These are phyloP conservation scores for Phoenoteleia sp. DNA, from an alignment of 2,888 invertebrate genomes.

Conservation along the genomic window DNA sequence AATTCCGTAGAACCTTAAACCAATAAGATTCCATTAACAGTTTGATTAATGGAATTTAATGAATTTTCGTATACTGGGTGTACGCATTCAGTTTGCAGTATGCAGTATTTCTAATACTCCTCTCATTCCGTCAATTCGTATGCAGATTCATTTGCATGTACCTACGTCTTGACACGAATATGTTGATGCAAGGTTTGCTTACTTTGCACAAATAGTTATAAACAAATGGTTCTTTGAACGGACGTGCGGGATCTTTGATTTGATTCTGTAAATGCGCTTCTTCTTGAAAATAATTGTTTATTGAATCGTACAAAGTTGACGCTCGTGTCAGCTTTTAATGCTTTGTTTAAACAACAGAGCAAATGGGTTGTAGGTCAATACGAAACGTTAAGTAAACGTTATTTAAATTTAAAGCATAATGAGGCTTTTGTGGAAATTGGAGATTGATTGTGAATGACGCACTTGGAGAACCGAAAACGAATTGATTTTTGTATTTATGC, in stretches of 20 bases:
- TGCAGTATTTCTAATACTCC: constrained; percentile 41
- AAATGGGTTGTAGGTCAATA: background rate
- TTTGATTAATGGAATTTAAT: no score
- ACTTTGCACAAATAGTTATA: constrained; percentile 50
- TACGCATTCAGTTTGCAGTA: constrained; percentile 16
- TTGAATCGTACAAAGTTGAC: background rate
- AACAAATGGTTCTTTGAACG: constrained; percentile 48
- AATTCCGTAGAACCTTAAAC: no score
- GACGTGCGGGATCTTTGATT: constrained; percentile 12
- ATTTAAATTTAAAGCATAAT: constrained; percentile 1
- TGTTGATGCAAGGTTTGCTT: constrained; percentile 29
- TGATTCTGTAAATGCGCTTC: background rate
- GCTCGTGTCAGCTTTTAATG: background rate
- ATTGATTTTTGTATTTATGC: no score
- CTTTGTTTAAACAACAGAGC: background rate
- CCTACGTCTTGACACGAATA: constrained; percentile 55
- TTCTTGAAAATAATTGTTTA: constrained; percentile 34
- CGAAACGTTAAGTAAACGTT: background rate
- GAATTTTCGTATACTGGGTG: no score
- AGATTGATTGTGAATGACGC: no score
- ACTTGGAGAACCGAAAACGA: no score
- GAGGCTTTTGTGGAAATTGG: no score
- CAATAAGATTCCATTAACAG: no score
- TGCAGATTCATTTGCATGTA: constrained; percentile 52
- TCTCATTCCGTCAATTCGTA: constrained; percentile 48